Evolutionary conservation across 2,888 invertebrate genomes (phyloP), one percentile per base, ranked within the genome.

Genomic region (Thera obeliscata): DNA sequence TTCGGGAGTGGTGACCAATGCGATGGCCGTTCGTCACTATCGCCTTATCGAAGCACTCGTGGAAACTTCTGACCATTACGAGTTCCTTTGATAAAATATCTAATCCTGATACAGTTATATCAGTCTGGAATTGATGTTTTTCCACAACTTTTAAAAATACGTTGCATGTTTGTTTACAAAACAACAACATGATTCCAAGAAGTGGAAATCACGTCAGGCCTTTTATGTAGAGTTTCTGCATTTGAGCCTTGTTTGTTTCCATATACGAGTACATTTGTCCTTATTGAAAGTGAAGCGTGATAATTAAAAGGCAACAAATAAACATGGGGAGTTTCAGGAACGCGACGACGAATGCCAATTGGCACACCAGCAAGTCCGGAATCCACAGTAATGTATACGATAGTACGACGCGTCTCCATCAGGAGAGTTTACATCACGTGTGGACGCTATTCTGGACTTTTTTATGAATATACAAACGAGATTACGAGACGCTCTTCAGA

Each of bases 11-110:
- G 77, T 76, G 69, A 75, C 74, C 52, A 8, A 22, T 33, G 9
- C 52, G 43, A 46, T 33, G 33, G 52, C 33, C 52, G 68, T 66
- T 46, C 52, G 56, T 54, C 71, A 71, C 71, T 81, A 84, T 84
- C 78, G 70, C 64, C 76, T 80, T 85, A 88, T 91, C 90, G 81
- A 80, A 59, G 69, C 69, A 82, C 82, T 85, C 66, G 76, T 87
- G 90, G 89, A 90, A 90, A 89, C 84, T 87, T 89, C 79, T 87
- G 86, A 81, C 81, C 84, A 82, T 67, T 79, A 76, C 73, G 74
- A 67, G 76, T 67, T 74, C 69, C 65, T 74, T 77, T 74, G 74
- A 76, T 78, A 78, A 71, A 80, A 78, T 75, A 78, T 74, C 22
- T 73, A 78, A 71, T 72, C 75, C 73, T 76, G 69, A 70, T 76